These are phyloP conservation scores for Formica exsecta DNA, from an alignment of 1,140 invertebrate genomes.

Conservation along the genomic window DNA sequence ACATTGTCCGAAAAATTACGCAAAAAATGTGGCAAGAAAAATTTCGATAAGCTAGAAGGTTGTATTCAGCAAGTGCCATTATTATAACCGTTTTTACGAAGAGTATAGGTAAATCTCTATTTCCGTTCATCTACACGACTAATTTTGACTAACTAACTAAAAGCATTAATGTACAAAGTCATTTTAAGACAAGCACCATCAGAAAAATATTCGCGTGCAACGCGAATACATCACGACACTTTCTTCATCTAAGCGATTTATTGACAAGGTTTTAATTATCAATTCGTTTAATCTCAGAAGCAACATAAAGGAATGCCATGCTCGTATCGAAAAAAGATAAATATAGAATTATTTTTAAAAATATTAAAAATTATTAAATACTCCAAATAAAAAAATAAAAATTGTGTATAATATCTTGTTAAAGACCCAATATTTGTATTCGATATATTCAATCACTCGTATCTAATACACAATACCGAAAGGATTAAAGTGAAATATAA, in stretches of 20 bases:
- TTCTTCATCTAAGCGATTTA: slow-evolving; percentile 24
- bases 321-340: slow-evolving; percentile 40
- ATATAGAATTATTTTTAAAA: background rate
- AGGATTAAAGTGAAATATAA: slow-evolving; percentile 5
- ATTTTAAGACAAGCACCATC: slow-evolving; percentile 15
- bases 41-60: background rate
- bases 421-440: background rate
- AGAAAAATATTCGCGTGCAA: slow-evolving; percentile 29
- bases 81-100: slow-evolving; percentile 7
- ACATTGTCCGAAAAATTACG: background rate
- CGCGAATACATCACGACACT: slow-evolving; percentile 7
- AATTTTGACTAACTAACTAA: slow-evolving; percentile 50
- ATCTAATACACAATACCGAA: background rate
- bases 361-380: background rate
- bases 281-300: slow-evolving; percentile 32
- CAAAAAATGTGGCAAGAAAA: slow-evolving; percentile 1
- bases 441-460: background rate
- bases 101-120: slow-evolving; percentile 22
- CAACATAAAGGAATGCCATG: slow-evolving; percentile 32
- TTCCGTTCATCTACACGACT: background rate
- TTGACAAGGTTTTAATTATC: slow-evolving; percentile 36
- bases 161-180: slow-evolving; percentile 33
- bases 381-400: background rate
- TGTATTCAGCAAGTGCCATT: slow-evolving; percentile 11
- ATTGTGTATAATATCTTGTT: no score